Conservation (phyloP, 2,888 invertebrate genomes). For the Hoplodrina blanda region DNA sequence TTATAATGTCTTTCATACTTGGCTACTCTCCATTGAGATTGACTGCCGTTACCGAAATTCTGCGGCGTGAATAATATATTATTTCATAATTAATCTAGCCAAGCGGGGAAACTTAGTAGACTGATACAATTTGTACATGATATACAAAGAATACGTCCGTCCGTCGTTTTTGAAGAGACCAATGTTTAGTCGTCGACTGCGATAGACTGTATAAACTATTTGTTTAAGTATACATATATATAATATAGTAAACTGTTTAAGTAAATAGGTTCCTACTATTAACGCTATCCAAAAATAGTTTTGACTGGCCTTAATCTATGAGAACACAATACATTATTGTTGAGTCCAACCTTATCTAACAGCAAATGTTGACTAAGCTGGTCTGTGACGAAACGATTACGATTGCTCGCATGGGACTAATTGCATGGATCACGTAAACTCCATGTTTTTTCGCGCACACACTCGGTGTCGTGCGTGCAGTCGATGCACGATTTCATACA, state of each 20-base stretch:
- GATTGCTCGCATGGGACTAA: constrained; percentile 75
- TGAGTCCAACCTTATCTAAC: constrained; percentile 65
- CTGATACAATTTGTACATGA: background rate
- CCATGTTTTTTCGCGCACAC: constrained; percentile 63
- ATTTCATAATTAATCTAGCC: too few relatives aligned
- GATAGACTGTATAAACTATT: constrained; percentile 2
- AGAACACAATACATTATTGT: constrained; percentile 42
- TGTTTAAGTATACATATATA: background rate
- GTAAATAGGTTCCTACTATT: background rate
- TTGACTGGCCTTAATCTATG: constrained; percentile 35
- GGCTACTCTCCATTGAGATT: too few relatives aligned
- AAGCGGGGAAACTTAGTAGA: too few relatives aligned
- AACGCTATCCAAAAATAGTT: constrained; percentile 26
- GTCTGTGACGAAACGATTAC: constrained; percentile 84
- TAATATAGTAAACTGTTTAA: too few relatives aligned
- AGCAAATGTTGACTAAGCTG: constrained; percentile 76
- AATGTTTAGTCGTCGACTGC: background rate
- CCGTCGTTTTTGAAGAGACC: background rate
- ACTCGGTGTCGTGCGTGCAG: constrained; percentile 64
- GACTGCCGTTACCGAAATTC: too few relatives aligned
- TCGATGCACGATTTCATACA: constrained; percentile 72
- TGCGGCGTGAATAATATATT: too few relatives aligned
- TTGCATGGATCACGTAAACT: constrained; percentile 78
- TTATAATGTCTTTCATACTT: too few relatives aligned
- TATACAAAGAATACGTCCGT: background rate